Evolutionary conservation across 2,113 vertebrate genomes (phyloP).

Genomic region (Oceanodroma tethys): DNA sequence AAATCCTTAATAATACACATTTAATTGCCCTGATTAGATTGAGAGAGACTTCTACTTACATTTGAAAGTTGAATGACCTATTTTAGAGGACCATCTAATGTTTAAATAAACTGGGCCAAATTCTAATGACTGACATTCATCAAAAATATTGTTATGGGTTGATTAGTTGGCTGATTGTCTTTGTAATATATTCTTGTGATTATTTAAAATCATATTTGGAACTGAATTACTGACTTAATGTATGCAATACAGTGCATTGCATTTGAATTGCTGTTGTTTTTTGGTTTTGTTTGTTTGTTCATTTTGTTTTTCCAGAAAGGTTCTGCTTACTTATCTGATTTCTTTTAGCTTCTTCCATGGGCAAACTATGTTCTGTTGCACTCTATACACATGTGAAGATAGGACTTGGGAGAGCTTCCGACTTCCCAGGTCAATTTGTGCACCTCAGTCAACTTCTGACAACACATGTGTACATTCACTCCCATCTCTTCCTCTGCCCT

Average conservation of each 20-base stretch:
- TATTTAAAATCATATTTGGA: neutral
- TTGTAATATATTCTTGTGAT: neutral
- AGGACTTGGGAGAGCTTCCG: neutral
- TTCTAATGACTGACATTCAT: neutral
- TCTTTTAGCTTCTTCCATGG: neutral
- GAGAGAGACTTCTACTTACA: neutral
- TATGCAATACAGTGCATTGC: neutral
- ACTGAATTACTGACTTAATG: neutral
- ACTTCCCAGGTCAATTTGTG: neutral
- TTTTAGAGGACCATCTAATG: neutral
- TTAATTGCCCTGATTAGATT: constrained; percentile 38
- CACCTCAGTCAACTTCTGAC: neutral
- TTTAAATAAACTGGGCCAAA: neutral
- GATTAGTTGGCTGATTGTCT: neutral
- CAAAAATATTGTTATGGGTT: neutral
- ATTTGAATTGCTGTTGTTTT: neutral
- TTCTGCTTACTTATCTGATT: neutral
- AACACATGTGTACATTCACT: neutral
- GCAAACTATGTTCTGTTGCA: neutral
- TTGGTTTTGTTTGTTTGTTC: neutral
- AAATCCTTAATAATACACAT: constrained; percentile 15
- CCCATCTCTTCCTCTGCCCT: neutral
- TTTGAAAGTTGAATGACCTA: neutral
- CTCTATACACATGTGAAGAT: neutral
- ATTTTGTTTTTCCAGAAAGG: neutral